These are phyloP conservation scores for Dicrostonyx torquatus DNA, from an alignment of 2,797 vertebrate genomes.

Conservation along the genomic window DNA sequence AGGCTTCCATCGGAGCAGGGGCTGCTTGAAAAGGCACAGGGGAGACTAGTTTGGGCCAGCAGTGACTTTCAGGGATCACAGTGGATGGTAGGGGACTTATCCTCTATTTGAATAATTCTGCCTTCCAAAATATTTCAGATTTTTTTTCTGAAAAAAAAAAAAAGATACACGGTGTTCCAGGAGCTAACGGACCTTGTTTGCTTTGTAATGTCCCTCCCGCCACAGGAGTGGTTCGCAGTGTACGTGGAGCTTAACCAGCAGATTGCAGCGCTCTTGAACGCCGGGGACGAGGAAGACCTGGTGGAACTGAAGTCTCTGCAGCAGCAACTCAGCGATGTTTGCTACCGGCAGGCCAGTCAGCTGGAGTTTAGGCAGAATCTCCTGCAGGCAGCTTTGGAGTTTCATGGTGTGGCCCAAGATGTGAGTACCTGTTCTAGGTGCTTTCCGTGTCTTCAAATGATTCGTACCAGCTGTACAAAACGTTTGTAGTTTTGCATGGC, in stretches of 20 bases:
- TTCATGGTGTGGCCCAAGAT: conserved; percentile 96
- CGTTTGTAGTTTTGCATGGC: conserved; percentile 76
- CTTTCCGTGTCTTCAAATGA: conserved; percentile 50
- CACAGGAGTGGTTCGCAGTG: conserved; percentile 98
- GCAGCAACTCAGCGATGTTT: conserved; percentile 98
- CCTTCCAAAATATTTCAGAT: background rate
- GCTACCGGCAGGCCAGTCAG: conserved; percentile 97
- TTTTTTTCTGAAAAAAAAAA: conserved; percentile 48
- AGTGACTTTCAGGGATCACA: background rate
- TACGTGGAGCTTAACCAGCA: conserved; percentile 99
- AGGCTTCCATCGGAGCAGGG: background rate
- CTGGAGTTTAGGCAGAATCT: conserved; percentile 97
- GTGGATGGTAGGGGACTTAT: background rate
- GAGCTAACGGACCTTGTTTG: conserved; percentile 36
- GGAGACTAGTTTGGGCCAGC: background rate
- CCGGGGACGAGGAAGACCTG: conserved; percentile 96
- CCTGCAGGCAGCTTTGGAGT: conserved; percentile 95
- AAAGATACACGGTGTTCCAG: background rate
- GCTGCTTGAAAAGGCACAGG: background rate
- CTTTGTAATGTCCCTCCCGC: background rate
- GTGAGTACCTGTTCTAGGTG: conserved; percentile 84
- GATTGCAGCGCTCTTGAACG: conserved; percentile 94
- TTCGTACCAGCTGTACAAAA: conserved; percentile 37
- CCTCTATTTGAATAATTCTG: conserved; percentile 12
- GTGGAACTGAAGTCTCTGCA: conserved; percentile 95